phyloP scores from a whole-genome alignment of 2,113 vertebrate genomes.

The Syrrhaptes paradoxus region DNA sequence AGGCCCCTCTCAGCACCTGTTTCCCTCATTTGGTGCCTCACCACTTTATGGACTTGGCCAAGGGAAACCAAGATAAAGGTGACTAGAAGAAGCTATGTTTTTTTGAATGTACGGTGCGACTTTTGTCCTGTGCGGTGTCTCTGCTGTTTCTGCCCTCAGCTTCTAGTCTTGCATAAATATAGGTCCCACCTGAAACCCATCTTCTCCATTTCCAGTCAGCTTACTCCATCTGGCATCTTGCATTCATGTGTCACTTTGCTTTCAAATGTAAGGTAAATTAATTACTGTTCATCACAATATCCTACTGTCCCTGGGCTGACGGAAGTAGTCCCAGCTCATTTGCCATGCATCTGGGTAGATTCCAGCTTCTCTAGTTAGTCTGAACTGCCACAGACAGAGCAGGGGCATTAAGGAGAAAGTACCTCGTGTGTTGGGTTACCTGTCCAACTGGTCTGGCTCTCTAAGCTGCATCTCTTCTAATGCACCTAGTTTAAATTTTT shows the following conservation, averaged over 20 bases:
- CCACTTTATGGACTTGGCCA: neutral
- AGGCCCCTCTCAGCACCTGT: rapidly evolving
- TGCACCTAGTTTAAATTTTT: neutral
- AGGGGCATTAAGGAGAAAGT: neutral
- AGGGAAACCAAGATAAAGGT: neutral
- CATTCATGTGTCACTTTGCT: neutral
- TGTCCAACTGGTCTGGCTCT: neutral
- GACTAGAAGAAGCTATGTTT: neutral
- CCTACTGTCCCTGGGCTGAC: neutral
- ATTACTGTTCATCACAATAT: neutral
- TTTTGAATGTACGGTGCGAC: neutral
- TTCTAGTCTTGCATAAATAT: neutral
- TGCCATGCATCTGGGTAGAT: neutral
- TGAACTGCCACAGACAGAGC: neutral
- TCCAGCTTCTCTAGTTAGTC: neutral
- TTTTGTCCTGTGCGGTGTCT: neutral
- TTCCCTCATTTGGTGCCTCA: neutral
- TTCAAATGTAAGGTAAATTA: neutral
- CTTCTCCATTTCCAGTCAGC: neutral
- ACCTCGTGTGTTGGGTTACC: neutral
- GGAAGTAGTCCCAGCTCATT: neutral
- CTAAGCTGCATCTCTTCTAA: neutral
- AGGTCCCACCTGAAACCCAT: neutral
- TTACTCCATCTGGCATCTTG: neutral
- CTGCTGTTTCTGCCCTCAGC: neutral